A percentile compares a stretch with the other conserved stretches of the same genome.
Conservation (phyloP, 1,140 invertebrate genomes). For the Achroia grisella region DNA sequence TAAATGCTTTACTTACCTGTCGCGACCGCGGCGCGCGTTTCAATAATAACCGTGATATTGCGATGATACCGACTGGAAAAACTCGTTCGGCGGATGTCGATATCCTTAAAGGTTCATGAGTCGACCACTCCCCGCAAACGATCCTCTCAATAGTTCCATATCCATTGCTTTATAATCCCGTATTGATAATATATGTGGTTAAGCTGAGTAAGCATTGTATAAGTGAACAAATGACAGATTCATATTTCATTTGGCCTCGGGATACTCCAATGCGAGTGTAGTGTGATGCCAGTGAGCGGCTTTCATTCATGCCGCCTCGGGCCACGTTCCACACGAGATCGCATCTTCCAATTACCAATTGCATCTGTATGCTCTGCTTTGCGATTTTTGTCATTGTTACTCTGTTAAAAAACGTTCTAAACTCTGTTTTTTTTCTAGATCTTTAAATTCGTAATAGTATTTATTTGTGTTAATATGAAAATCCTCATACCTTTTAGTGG, state of each 20-base stretch:
- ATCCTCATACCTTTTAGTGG: too few species aligned
- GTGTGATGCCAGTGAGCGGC: slow-evolving; percentile 54
- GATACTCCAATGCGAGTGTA: slow-evolving; percentile 25
- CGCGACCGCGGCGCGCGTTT: slow-evolving; percentile 58
- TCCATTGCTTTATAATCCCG: slow-evolving; percentile 22
- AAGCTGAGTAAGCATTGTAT: slow-evolving; percentile 12
- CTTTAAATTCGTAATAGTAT: too few species aligned
- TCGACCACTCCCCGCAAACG: background rate
- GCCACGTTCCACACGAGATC: slow-evolving; percentile 63
- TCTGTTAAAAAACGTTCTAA: slow-evolving; percentile 17
- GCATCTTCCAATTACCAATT: slow-evolving; percentile 68
- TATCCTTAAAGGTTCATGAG: slow-evolving; percentile 60
- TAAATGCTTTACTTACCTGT: slow-evolving; percentile 69
- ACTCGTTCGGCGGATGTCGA: slow-evolving; percentile 68
- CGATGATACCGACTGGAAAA: slow-evolving; percentile 72
- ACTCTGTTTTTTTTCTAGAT: too few species aligned
- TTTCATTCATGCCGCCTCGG: slow-evolving; percentile 69
- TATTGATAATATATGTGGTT: background rate
- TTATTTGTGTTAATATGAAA: too few species aligned
- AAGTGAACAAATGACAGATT: background rate
- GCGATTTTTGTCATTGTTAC: slow-evolving; percentile 61
- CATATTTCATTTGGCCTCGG: slow-evolving; percentile 8
- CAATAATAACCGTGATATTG: slow-evolving; percentile 72
- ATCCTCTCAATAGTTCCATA: background rate
- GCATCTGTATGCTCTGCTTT: slow-evolving; percentile 39